Conservation (phyloP, 2,888 invertebrate species). For the Lasius fuliginosus region DNA sequence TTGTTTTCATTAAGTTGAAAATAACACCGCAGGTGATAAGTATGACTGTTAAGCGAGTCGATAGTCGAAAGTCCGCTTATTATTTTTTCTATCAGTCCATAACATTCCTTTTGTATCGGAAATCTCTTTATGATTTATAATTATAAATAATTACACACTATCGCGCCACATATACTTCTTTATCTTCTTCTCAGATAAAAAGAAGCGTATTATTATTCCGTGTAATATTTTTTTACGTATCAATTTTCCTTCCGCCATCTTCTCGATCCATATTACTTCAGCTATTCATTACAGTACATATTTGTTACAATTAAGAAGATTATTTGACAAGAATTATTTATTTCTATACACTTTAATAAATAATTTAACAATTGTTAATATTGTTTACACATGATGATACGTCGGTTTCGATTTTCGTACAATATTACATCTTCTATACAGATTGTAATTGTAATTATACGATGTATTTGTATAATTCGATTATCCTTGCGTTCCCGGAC, state of each 20-base stretch:
- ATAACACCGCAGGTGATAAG: constrained; percentile 27
- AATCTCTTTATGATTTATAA: constrained; percentile 1
- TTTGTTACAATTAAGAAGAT: background rate
- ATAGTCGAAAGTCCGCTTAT: background rate
- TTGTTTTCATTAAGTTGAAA: constrained; percentile 50
- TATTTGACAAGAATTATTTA: background rate
- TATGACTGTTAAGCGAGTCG: constrained; percentile 9
- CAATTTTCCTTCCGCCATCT: too few species aligned
- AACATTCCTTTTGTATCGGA: background rate
- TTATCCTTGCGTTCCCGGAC: constrained; percentile 35
- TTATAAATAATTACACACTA: constrained; percentile 5
- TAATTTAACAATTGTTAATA: constrained; percentile 16
- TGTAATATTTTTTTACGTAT: background rate
- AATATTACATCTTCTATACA: background rate
- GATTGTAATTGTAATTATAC: background rate
- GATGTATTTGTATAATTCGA: background rate
- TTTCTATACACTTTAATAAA: background rate
- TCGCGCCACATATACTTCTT: too few species aligned
- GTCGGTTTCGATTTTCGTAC: background rate
- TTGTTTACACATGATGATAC: background rate
- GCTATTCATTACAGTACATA: background rate
- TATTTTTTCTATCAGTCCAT: constrained; percentile 13
- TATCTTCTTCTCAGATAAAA: background rate
- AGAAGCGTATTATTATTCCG: background rate
- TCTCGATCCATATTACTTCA: background rate